Evolutionary conservation across 1,140 invertebrate genomes (phyloP).

Genomic region (Psix sp.): DNA sequence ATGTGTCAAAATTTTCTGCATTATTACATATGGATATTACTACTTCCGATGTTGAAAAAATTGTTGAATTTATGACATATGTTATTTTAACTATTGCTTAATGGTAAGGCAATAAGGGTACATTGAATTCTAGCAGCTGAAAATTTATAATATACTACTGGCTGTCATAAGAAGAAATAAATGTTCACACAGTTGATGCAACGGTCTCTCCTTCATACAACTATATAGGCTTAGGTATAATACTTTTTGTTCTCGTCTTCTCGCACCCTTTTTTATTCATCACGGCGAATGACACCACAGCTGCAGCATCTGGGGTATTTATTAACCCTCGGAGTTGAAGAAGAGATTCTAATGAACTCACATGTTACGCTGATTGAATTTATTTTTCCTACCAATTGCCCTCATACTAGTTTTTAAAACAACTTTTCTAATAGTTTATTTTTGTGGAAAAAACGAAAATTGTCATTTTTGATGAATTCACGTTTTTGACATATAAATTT

Average conservation of each 20-base stretch:
- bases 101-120: neutral
- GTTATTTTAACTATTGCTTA: neutral
- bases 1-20: too few species aligned
- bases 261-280: conserved; percentile 41
- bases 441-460: too few species aligned
- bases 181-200: conserved; percentile 19
- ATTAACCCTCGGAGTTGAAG: conserved; percentile 47
- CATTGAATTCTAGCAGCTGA: conserved; percentile 7
- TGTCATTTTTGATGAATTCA: too few species aligned
- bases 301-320: conserved; percentile 48
- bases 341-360: conserved; percentile 30
- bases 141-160: conserved; percentile 8
- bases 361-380: conserved; percentile 16
- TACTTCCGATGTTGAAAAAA: too few species aligned
- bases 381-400: too few species aligned
- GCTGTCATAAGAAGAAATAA: conserved; percentile 44
- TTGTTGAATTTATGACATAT: too few species aligned
- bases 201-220: conserved; percentile 21
- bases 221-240: conserved; percentile 32
- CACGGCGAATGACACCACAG: conserved; percentile 43
- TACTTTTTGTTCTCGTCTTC: conserved; percentile 37
- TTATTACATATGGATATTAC: too few species aligned
- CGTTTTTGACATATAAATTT: too few species aligned
- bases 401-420: conserved; percentile 12
- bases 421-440: too few species aligned